Conservation (phyloP, 2,888 invertebrate species). For the Vanessa cardui region DNA sequence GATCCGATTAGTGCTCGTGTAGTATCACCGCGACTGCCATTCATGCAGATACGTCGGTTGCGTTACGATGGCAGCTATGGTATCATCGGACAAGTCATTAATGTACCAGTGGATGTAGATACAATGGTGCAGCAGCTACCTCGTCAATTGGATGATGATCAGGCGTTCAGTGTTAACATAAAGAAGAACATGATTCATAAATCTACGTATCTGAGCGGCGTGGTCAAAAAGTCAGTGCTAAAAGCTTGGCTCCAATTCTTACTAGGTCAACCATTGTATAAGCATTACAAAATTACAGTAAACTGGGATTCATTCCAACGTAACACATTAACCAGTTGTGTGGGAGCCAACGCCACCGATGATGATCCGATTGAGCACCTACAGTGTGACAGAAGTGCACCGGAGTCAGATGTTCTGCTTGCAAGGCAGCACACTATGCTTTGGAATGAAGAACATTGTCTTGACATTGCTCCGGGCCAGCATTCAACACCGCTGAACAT, state of each 20-base stretch:
- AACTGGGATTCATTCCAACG: no score
- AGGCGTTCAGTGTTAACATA: slow-evolving; percentile 42
- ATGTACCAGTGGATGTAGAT: slow-evolving; percentile 48
- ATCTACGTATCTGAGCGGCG: slow-evolving; percentile 43
- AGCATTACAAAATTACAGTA: no score
- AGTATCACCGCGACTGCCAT: slow-evolving; percentile 48
- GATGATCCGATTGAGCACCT: no score
- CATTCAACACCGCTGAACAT: slow-evolving; percentile 15
- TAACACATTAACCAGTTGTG: no score
- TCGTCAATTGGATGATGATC: slow-evolving; percentile 45
- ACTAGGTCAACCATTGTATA: no score
- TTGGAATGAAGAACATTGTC: slow-evolving; percentile 31
- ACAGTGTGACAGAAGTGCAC: no score
- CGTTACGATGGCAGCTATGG: slow-evolving; percentile 44
- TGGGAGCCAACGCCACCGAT: no score
- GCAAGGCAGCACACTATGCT: slow-evolving; percentile 33
- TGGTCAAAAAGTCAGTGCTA: slow-evolving; percentile 44
- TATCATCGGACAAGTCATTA: slow-evolving; percentile 49
- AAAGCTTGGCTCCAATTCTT: no score
- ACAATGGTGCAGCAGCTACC: slow-evolving; percentile 48
- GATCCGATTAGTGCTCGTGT: no score
- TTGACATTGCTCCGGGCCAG: slow-evolving; percentile 25
- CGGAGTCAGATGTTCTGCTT: no score
- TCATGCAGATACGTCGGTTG: slow-evolving; percentile 50
- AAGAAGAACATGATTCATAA: slow-evolving; percentile 42